Evolutionary conservation across 2,797 vertebrate genomes (phyloP).

Genomic region (Avahi laniger): DNA sequence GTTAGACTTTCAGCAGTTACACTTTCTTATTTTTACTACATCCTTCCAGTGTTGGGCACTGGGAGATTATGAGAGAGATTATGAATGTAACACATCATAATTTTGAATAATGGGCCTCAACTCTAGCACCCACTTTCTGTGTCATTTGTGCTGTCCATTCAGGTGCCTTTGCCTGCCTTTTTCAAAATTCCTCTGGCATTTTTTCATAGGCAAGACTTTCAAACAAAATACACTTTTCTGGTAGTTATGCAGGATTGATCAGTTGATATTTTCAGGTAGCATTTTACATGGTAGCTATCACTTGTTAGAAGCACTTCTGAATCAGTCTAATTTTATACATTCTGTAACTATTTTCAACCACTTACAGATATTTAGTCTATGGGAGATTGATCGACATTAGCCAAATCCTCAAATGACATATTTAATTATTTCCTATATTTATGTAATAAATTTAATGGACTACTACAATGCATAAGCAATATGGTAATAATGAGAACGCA

Average conservation of each 20-base stretch:
- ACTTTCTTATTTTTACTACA: neutral
- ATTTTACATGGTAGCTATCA: neutral
- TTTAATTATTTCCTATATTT: neutral
- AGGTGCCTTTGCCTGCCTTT: neutral
- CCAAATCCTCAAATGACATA: neutral
- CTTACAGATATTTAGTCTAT: neutral
- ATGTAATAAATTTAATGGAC: neutral
- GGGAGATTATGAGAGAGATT: neutral
- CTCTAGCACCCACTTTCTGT: neutral
- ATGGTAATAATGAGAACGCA: neutral
- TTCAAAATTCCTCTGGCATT: neutral
- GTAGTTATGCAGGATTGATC: no score
- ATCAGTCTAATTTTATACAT: neutral
- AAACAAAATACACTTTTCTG: neutral
- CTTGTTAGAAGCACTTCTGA: neutral
- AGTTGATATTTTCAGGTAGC: neutral
- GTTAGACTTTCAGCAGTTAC: neutral
- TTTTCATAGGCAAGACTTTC: neutral
- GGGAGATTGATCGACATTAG: neutral
- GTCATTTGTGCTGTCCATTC: neutral
- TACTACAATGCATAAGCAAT: neutral
- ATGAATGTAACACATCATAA: neutral
- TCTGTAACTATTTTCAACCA: neutral
- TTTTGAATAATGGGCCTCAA: neutral
- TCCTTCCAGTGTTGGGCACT: neutral